These are phyloP conservation scores for Oncopeltus fasciatus DNA, from an alignment of 1,140 invertebrate species.

Conservation along the genomic window DNA sequence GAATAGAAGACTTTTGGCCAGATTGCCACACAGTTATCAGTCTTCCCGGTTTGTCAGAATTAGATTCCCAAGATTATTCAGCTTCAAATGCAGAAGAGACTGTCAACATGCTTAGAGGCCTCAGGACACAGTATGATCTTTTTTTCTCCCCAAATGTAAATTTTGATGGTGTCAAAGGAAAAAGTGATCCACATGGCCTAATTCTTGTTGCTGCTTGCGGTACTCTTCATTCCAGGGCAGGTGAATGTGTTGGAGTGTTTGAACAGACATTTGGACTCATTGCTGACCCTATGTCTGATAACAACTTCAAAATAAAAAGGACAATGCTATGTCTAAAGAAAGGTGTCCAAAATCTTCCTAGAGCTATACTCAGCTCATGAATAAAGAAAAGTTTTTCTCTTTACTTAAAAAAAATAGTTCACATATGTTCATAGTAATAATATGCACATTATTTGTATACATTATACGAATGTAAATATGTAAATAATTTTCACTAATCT, in stretches of 20 bases:
- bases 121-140: constrained; percentile 33
- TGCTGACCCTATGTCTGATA: constrained; percentile 38
- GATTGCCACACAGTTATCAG: constrained; percentile 30
- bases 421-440: too few relatives aligned
- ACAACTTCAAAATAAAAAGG: constrained; percentile 46
- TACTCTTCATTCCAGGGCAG: constrained; percentile 36
- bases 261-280: constrained; percentile 44
- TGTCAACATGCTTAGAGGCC: constrained; percentile 29
- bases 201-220: constrained; percentile 43
- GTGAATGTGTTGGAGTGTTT: constrained; percentile 41
- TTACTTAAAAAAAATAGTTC: too few relatives aligned
- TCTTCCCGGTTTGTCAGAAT: constrained; percentile 23
- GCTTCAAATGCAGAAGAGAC: constrained; percentile 26
- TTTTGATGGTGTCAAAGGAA: constrained; percentile 36
- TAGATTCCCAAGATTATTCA: constrained; percentile 22
- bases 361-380: too few relatives aligned
- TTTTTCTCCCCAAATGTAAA: constrained; percentile 44
- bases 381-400: too few relatives aligned
- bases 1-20: constrained; percentile 39
- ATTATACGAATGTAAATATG: too few relatives aligned
- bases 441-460: too few relatives aligned
- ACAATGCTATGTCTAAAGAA: constrained; percentile 23
- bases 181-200: constrained; percentile 42
- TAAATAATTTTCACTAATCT: too few relatives aligned
- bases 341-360: too few relatives aligned